A percentile compares a stretch with the other conserved stretches of the same genome.
phyloP scores from a whole-genome alignment of 2,113 vertebrate genomes.

The Etia nguti region DNA sequence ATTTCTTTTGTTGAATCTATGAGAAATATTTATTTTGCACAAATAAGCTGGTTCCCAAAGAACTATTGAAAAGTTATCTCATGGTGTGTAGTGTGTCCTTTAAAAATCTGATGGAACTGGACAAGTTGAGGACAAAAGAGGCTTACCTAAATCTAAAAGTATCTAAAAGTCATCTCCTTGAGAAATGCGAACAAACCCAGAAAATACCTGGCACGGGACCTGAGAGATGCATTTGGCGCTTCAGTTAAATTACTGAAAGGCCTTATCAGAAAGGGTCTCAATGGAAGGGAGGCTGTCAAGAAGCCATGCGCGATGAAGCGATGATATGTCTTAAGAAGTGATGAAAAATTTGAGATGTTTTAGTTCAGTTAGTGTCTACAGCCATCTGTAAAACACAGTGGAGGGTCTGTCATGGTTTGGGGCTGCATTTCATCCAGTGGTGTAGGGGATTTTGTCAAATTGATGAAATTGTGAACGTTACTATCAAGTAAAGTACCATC shows the following conservation, averaged over 20 bases:
- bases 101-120: neutral
- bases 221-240: neutral
- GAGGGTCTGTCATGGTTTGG: neutral
- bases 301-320: neutral
- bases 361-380: neutral
- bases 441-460: neutral
- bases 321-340: neutral
- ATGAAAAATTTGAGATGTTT: neutral
- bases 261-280: neutral
- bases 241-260: neutral
- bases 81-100: neutral
- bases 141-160: neutral
- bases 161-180: neutral
- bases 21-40: neutral
- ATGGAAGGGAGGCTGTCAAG: neutral
- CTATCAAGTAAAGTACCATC: neutral
- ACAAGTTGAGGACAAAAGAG: neutral
- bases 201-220: neutral
- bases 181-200: neutral
- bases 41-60: neutral
- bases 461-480: neutral
- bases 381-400: neutral
- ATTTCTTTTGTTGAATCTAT: neutral
- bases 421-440: neutral
- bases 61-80: neutral